Percentiles rank a stretch among this genome's conserved stretches.
phyloP scores from a whole-genome alignment of 2,888 invertebrate genomes.

The Ferrisia virgata region DNA sequence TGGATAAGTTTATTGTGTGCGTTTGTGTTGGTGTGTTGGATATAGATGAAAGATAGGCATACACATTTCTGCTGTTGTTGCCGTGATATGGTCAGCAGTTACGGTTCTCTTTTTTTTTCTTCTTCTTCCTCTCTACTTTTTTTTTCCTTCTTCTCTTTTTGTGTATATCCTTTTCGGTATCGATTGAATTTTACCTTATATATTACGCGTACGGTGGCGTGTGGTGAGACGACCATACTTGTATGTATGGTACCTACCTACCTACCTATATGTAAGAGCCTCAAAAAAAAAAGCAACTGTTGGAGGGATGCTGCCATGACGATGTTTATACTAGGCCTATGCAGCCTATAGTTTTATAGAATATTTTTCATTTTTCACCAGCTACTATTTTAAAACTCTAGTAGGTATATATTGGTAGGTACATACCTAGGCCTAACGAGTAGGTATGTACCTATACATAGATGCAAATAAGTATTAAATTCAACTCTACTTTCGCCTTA shows the following conservation, averaged over 20 bases:
- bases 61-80: conserved; percentile 43
- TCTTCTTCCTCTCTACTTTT: neutral
- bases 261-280: neutral
- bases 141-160: neutral
- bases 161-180: conserved; percentile 35
- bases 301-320: neutral
- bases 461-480: too few species aligned
- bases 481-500: too few species aligned
- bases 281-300: neutral
- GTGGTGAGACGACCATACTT: neutral
- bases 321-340: neutral
- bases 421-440: neutral
- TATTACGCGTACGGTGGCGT: neutral
- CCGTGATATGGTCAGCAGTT: conserved; percentile 44
- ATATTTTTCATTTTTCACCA: neutral
- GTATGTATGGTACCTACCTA: neutral
- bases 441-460: too few species aligned
- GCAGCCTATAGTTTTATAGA: too few species aligned
- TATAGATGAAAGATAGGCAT: conserved; percentile 45
- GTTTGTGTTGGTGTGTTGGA: conserved; percentile 5
- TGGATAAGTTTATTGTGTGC: conserved; percentile 33
- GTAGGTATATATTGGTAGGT: neutral
- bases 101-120: conserved; percentile 25
- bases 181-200: conserved; percentile 40
- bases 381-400: neutral